Base-by-base conservation (phyloP, 2,113 vertebrate genomes). In the Hydrochoerus hydrochaeris region DNA sequence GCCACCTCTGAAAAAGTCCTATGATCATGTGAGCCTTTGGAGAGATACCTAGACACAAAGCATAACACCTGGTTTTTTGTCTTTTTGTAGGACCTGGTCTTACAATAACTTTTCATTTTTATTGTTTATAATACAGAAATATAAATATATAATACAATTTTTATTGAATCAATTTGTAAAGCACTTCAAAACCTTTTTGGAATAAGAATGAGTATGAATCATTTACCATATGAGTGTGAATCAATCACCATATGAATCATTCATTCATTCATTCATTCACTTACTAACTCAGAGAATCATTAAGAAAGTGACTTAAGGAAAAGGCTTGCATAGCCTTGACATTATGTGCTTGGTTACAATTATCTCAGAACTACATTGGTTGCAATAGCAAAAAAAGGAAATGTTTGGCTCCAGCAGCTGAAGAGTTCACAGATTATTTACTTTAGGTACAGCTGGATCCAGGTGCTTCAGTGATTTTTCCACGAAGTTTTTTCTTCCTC, bases 261-360 rank as follows among this genome's bases (percentile, higher is more conserved):
- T 91, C 91, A 83, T 88, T 85, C 69, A 54, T 90, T 91, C 89
- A 83, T 46, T 46, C n/a, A n/a, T n/a, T n/a, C n/a, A n/a, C 83
- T 85, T 60, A 54, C 82, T 91, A 46, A 44, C 78, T 84, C 22
- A 81, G 60, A 75, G 49, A 91, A 19, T 83, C 17, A 38, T 65
- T 95, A 35, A 80, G 80, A 96, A 95, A 35, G 24, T 69, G 22
- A 86, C 60, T 38, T 89, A 41, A 17, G 28, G 41, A 49, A 69
- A 67, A 82, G 46, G 44, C 38, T n/a, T 88, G 49, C 54, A 30
- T 82, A 78, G 24, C n/a, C 30, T 77, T 85, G 54, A 2, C 58
- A 52, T 94, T 65, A 91, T 62, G 22, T 81, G 30, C 46, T 41
- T 57, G 65, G 52, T 93, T 89, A 62, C n/a, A 84, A 17, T 78